Evolutionary conservation across 2,113 vertebrate genomes (phyloP).

Genomic region (Larimichthys polyactis): DNA sequence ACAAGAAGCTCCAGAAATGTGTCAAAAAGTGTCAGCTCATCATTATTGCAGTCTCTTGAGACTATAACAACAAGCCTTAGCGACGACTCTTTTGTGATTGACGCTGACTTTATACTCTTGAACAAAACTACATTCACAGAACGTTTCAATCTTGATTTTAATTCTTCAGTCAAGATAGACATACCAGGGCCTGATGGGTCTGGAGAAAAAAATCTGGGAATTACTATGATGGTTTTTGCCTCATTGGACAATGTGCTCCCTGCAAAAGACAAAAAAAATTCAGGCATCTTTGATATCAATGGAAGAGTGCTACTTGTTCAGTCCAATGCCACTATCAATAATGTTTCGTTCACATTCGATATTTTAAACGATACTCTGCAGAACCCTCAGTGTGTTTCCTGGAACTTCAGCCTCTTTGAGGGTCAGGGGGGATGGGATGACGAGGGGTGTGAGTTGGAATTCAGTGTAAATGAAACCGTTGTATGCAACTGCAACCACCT

Average conservation of each 20-base stretch:
- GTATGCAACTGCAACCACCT: slow-evolving; percentile 89
- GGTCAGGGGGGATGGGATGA: slow-evolving; percentile 80
- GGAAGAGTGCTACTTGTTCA: slow-evolving; percentile 82
- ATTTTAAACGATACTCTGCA: slow-evolving; percentile 69
- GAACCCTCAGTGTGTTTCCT: slow-evolving; percentile 82
- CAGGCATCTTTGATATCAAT: slow-evolving; percentile 67
- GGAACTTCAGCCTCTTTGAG: slow-evolving; percentile 82
- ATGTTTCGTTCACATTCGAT: slow-evolving; percentile 82
- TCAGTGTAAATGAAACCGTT: not conserved
- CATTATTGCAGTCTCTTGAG: slow-evolving; percentile 45
- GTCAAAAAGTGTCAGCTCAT: slow-evolving; percentile 49
- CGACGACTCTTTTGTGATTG: slow-evolving; percentile 27
- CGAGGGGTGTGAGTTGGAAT: slow-evolving; percentile 40
- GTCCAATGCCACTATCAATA: slow-evolving; percentile 60
- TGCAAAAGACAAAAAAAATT: slow-evolving; percentile 3
- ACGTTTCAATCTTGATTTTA: slow-evolving; percentile 33
- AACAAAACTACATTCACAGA: slow-evolving; percentile 57
- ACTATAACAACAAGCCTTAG: not conserved
- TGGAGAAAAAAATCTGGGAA: not conserved
- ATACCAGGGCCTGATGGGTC: slow-evolving; percentile 24
- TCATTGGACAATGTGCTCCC: slow-evolving; percentile 79
- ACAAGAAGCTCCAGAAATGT: rapidly evolving
- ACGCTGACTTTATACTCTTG: slow-evolving; percentile 26
- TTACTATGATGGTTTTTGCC: slow-evolving; percentile 65
- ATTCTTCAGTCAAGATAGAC: slow-evolving; percentile 59